Base-by-base conservation (phyloP, 2,113 vertebrate species). In the Aythya baeri region DNA sequence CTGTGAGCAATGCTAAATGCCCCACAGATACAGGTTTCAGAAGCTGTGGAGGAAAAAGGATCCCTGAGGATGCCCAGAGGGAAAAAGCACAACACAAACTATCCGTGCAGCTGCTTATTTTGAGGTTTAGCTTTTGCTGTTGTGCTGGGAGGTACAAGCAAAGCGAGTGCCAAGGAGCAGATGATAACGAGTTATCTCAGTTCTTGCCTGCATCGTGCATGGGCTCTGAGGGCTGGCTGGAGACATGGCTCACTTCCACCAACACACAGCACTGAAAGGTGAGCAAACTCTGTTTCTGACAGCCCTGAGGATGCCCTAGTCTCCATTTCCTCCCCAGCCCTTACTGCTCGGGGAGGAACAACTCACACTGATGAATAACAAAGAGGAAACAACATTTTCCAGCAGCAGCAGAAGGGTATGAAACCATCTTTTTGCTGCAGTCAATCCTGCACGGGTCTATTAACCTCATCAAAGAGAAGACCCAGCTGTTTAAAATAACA, bases 1-100 rank as follows among this genome's bases (percentile, higher is more conserved):
- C 13, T 31, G 17, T 0, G 0, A 74, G 17, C 11, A 50, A 3
- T 0, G 2, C 7, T 22, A 7, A 61, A 46, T 0, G 41, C 13
- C 25, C 11, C 61, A 6, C 29, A 62, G 61, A 17, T 12, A 57
- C 1, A 0, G 0, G 3, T 38, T 89, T 16, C 5, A 74, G 15
- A 10, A 57, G 62, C 36, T 67, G 36, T 1, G 1, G 9, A 70
- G 34, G 67, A 43, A 57, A 18, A 81, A 52, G 8, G 27, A 49
- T 29, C 71, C 38, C 16, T 3, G 2, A 65, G 38, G 49, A 52
- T n/a, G 43, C 18, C 34, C 52, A 68, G 43, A 85, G n/a, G 62
- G 36, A 67, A 29, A 80, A 82, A 58, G 36, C 66, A 63, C 13
- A 41, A 22, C 63, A 70, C 31, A 34, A 87, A 43, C 2, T 29